Evolutionary conservation across 2,797 vertebrate genomes (phyloP), one percentile per base, ranked within the genome.

Genomic region (Micromesistius poutassou): DNA sequence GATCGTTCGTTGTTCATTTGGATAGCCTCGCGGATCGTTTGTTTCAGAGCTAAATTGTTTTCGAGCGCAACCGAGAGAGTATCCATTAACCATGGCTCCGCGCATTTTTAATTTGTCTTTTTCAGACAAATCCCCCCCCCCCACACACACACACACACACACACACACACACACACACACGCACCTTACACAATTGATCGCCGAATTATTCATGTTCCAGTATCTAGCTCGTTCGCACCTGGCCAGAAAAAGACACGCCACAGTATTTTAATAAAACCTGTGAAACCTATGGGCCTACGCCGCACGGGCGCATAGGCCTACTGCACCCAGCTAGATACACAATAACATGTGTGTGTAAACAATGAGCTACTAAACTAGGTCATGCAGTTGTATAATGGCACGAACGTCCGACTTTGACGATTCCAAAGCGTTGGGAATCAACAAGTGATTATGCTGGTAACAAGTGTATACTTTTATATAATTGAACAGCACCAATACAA

Each of bases 11-110:
- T 77, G 79, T 80, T 83, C 81, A 82, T 87, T 84, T 86, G 78
- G 55, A 77, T 76, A 79, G 31, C 74, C 13, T 77, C 12, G 71
- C 73, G 77, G 88, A 86, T 88, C 84, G 81, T 90, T 93, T 90
- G 85, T 90, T 90, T 88, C 82, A 30, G 0, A 87, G 81, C 76
- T 84, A 91, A 92, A 92, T 90, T 85, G 87, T 88, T 91, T 87
- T 79, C 84, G 82, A 87, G 82, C 80, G 76, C 76, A 73, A 80
- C 83, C 12, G 62, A 73, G 79, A 82, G 82, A 87, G 80, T 83
- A 88, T 89, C 81, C 87, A 91, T 90, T 90, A 90, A 89, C 82
- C 78, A 80, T 77, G 36, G 4, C 50, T 16, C 72, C 74, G 22
- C 78, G 72, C 19, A 12, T 82, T 82, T 85, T 87, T 86, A 77